Base-by-base conservation (phyloP, 2,888 invertebrate genomes). In the Aleiodes testaceus region DNA sequence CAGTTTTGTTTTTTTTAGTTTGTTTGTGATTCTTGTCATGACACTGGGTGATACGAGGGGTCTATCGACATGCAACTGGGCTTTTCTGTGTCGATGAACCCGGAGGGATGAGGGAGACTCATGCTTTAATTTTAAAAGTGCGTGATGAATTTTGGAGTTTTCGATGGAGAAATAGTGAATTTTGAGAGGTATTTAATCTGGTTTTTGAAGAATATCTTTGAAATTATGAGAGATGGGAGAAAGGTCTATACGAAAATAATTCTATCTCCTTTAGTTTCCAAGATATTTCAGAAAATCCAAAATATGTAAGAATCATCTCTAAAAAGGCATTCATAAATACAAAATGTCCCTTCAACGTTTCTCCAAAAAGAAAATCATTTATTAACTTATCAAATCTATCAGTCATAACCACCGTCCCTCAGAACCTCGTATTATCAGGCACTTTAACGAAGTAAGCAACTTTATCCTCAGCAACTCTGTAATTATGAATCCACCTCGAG, bases 401-500 rank as follows among this genome's bases (percentile, higher is more conserved):
- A 53, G 53, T 53, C 59, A 36, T 36, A 36, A 36, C 11, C 36
- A 36, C 36, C 26, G 5, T n/a, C 36, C 26, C 55, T 26, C 88
- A 92, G 87, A 95, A 95, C 81, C 95, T 90, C 79, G 95, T 93
- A 82, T 95, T 93, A 80, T 95, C 94, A 0, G 96, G 95, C 91
- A 94, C 93, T 82, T 94, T 93, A 12, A 94, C 91, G 86, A 96
- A 96, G 87, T 93, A 95, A 0, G 96, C 95, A 11, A 96, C 92
- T 84, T 94, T 92, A 78, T 95, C 91, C 67, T 92, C 90, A 9
- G 94, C 93, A 9, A 96, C 95, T 79, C 91, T 90, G 86, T 97
- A 96, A 81, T 94, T 93, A 84, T 96, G 96, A 84, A 97, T 94
- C 97, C 96, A 97, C 74, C 96, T 91, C 77, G 93, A 95, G 0